Evolutionary conservation across 35 echinoderm and acorn worm genomes (phyloP).

Genomic region (Chiridota heheva): DNA sequence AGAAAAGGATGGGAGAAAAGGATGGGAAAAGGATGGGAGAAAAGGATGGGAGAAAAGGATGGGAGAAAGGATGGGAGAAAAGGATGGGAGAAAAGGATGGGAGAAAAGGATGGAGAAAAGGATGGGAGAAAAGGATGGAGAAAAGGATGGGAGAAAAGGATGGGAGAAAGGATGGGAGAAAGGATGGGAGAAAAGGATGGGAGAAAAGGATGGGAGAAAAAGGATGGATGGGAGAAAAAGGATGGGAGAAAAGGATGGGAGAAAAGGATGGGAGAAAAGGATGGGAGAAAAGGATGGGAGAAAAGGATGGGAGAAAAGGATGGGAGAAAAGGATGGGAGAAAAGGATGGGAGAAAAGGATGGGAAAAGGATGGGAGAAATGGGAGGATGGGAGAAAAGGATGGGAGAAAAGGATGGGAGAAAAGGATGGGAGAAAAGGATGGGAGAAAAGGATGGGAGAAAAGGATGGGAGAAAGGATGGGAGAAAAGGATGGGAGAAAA

Average conservation of each 20-base stretch:
- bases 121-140: too few species aligned
- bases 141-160: too few species aligned
- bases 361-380: neutral
- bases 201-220: neutral
- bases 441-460: neutral
- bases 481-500: neutral
- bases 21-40: too few species aligned
- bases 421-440: neutral
- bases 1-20: too few species aligned
- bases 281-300: neutral
- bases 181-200: too few species aligned
- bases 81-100: too few species aligned
- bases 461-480: neutral
- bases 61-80: too few species aligned
- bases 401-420: neutral
- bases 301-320: neutral
- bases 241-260: neutral
- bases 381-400: neutral
- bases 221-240: neutral
- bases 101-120: too few species aligned
- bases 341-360: neutral
- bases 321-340: neutral
- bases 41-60: too few species aligned
- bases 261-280: neutral
- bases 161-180: too few species aligned